Percentiles rank a stretch among this genome's conserved stretches.
These are phyloP conservation scores for Lochmaea crataegi DNA, from an alignment of 2,888 invertebrate genomes.

Conservation along the genomic window DNA sequence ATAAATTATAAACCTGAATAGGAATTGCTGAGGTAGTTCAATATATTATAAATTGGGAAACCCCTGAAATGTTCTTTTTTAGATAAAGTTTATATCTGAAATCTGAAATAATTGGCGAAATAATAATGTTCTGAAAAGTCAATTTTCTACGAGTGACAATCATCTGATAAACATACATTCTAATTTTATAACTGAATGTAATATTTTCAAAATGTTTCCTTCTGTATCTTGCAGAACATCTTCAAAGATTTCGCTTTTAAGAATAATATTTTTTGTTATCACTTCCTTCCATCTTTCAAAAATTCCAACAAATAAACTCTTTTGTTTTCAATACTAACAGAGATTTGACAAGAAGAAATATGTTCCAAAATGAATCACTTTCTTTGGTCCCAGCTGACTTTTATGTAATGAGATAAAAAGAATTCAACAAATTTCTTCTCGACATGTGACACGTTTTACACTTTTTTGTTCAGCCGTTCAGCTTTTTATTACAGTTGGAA, in stretches of 20 bases:
- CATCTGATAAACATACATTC: neutral
- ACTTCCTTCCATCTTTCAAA: slow-evolving; percentile 15
- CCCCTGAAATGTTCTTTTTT: no score
- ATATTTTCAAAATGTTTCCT: neutral
- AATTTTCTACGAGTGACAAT: neutral
- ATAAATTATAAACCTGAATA: no score
- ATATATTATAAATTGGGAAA: no score
- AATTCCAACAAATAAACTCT: slow-evolving; percentile 36
- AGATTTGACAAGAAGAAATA: slow-evolving; percentile 50
- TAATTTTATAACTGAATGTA: neutral
- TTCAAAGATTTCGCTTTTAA: slow-evolving; percentile 13
- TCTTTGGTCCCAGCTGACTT: slow-evolving; percentile 45
- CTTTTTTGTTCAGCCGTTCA: slow-evolving; percentile 34
- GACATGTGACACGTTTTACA: slow-evolving; percentile 41
- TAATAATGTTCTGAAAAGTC: no score
- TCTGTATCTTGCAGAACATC: neutral
- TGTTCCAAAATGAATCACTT: slow-evolving; percentile 50
- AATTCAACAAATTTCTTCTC: slow-evolving; percentile 44
- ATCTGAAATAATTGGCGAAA: no score
- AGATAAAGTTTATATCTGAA: no score
- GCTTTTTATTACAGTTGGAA: slow-evolving; percentile 35
- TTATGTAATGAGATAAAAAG: slow-evolving; percentile 49
- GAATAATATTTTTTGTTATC: slow-evolving; percentile 28
- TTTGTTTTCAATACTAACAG: slow-evolving; percentile 48
- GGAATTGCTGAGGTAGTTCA: no score